Evolutionary conservation across 2,888 invertebrate species (phyloP), one percentile per base, ranked within the genome.

Genomic region (Dendrolimus pini): DNA sequence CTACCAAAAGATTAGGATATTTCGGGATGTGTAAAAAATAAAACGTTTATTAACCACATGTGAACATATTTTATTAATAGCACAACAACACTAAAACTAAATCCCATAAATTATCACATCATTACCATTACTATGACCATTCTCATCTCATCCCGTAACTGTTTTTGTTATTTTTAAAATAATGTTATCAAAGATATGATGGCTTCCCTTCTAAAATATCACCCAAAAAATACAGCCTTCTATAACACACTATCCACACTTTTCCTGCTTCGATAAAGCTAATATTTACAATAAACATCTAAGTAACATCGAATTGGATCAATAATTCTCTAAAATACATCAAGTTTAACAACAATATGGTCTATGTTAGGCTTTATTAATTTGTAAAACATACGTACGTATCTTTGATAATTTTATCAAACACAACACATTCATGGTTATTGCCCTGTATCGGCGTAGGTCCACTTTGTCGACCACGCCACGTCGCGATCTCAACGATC

Each of bases 241-340:
- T 87, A 86, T 83, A 86, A 84, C 86, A 81, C 77, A 79, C 85
- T 80, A 82, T 69, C 78, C 83, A 80, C 78, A 80, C 77, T 70
- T 73, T 70, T 74, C 79, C 81, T 77, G 77, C 77, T 76, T 78
- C 69, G 64, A 70, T 82, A 82, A 73, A 78, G 70, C 77, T 83
- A 85, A 81, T 86, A 88, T 86, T 81, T 89, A 90, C 89, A 89
- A 78, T 89, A 89, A 89, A 90, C 89, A 90, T 89, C 89, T 89
- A 89, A 89, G 71, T 88, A 90, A 90, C 90, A 89, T 89, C 90
- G 83, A 90, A 89, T 87, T 84, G 79, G 47, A 86, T 89, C 83
- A 89, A 89, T 89, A 89, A 85, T 85, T 80, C 68, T 89, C 89
- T 89, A 89, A 89, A 90, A 89, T 89, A 90, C 89, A 89, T 83